Evolutionary conservation across 2,797 vertebrate genomes (phyloP).

Genomic region (Danio tinwini): DNA sequence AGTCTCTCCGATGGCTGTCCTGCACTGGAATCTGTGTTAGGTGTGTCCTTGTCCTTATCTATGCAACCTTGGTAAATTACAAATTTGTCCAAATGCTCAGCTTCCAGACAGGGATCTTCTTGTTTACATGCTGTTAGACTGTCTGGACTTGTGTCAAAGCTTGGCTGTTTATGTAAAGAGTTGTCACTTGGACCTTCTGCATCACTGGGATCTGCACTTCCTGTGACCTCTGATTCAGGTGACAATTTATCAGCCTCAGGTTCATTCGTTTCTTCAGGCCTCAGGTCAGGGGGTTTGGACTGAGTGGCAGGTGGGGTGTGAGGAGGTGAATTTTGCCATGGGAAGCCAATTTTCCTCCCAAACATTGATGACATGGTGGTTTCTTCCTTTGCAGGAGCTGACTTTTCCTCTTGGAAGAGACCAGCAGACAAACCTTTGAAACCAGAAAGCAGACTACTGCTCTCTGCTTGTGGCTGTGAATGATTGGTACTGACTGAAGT

Average conservation of each 20-base stretch:
- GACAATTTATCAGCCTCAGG: constrained; percentile 62
- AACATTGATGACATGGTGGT: constrained; percentile 71
- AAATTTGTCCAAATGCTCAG: constrained; percentile 53
- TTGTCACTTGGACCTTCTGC: constrained; percentile 68
- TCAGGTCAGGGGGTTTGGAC: constrained; percentile 64
- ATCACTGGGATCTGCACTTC: constrained; percentile 73
- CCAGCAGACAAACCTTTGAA: constrained; percentile 87
- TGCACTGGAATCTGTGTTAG: constrained; percentile 57
- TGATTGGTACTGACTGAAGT: constrained; percentile 65
- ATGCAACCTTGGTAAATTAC: constrained; percentile 52
- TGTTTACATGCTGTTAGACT: constrained; percentile 64
- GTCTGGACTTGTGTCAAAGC: constrained; percentile 53
- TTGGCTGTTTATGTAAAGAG: constrained; percentile 69
- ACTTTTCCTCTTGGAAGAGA: constrained; percentile 86
- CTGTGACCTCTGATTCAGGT: constrained; percentile 71
- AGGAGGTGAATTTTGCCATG: constrained; percentile 71
- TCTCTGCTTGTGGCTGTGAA: constrained; percentile 68
- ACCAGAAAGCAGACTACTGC: constrained; percentile 80
- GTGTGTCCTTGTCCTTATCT: constrained; percentile 52
- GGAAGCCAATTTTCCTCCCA: constrained; percentile 79
- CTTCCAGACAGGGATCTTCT: constrained; percentile 58
- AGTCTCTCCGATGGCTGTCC: constrained; percentile 67
- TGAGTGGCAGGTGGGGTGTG: constrained; percentile 64
- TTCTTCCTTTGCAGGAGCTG: constrained; percentile 67
- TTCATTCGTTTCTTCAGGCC: constrained; percentile 54